Conservation (phyloP, 1,140 invertebrate genomes). For the Marisa cornuarietis region DNA sequence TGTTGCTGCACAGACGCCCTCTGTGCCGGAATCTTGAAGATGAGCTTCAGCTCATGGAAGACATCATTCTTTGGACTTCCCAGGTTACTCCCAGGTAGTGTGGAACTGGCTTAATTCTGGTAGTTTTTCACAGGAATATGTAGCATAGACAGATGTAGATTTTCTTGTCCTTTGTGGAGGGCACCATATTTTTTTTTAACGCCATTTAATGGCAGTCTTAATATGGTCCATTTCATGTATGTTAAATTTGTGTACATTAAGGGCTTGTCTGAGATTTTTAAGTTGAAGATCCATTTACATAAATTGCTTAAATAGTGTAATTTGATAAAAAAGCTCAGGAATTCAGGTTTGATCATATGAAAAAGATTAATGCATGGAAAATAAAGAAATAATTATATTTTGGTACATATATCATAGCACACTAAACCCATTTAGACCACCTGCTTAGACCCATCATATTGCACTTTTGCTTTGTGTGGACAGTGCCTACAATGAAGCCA, state of each 20-base stretch:
- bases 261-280: too few species aligned
- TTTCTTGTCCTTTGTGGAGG: neutral
- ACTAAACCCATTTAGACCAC: too few species aligned
- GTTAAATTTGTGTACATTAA: too few species aligned
- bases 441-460: too few species aligned
- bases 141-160: neutral
- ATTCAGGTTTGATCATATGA: too few species aligned
- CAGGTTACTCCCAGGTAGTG: constrained; percentile 57
- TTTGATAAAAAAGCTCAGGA: too few species aligned
- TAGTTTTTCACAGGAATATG: neutral
- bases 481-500: constrained; percentile 72
- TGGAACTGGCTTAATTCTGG: neutral
- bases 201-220: neutral
- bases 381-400: too few species aligned
- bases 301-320: too few species aligned
- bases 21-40: constrained; percentile 51
- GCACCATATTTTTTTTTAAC: neutral
- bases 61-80: constrained; percentile 52
- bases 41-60: constrained; percentile 44
- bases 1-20: constrained; percentile 53
- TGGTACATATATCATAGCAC: too few species aligned
- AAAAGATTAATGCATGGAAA: too few species aligned
- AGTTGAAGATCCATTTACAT: too few species aligned
- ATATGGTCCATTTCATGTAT: neutral
- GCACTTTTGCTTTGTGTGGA: constrained; percentile 31